These are phyloP conservation scores for Cynodonichthys magdalenae DNA, from an alignment of 2,797 vertebrate genomes.

Conservation along the genomic window DNA sequence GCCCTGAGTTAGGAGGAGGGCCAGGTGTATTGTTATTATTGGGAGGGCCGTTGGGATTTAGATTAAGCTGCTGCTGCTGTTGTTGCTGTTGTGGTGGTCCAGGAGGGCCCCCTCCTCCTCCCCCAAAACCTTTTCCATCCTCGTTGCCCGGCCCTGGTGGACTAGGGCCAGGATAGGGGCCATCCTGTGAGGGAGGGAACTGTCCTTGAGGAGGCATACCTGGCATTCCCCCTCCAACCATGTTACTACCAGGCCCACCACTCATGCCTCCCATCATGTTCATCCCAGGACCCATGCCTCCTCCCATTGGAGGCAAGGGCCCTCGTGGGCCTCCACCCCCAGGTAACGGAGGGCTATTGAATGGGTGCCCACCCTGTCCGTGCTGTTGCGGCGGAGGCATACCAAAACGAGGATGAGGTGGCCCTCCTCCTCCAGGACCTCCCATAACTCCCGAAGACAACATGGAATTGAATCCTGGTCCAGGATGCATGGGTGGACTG, in stretches of 20 bases:
- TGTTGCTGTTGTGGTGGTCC: slow-evolving; percentile 74
- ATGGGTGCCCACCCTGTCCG: slow-evolving; percentile 83
- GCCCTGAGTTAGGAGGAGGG: slow-evolving; percentile 75
- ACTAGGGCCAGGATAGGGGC: slow-evolving; percentile 82
- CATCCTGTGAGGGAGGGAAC: slow-evolving; percentile 82
- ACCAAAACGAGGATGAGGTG: slow-evolving; percentile 84
- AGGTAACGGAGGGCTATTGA: slow-evolving; percentile 83
- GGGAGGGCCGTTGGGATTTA: slow-evolving; percentile 83
- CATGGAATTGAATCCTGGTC: slow-evolving; percentile 85
- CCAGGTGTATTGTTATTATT: slow-evolving; percentile 84
- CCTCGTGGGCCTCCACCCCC: slow-evolving; percentile 82
- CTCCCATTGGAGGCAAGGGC: slow-evolving; percentile 81
- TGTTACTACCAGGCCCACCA: slow-evolving; percentile 80
- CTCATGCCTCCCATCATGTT: slow-evolving; percentile 83
- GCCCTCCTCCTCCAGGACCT: slow-evolving; percentile 80
- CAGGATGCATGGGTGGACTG: slow-evolving; percentile 86
- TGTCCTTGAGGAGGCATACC: slow-evolving; percentile 83
- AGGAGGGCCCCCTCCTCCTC: slow-evolving; percentile 72
- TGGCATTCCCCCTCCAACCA: slow-evolving; percentile 82
- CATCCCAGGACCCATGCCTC: slow-evolving; percentile 82
- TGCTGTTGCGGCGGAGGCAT: slow-evolving; percentile 85
- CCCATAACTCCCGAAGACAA: slow-evolving; percentile 84
- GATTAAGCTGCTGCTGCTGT: slow-evolving; percentile 72
- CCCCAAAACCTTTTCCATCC: slow-evolving; percentile 84
- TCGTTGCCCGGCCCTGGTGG: slow-evolving; percentile 82